Base-by-base conservation (phyloP, 2,797 vertebrate genomes). In the Pantherophis alleghaniensis region DNA sequence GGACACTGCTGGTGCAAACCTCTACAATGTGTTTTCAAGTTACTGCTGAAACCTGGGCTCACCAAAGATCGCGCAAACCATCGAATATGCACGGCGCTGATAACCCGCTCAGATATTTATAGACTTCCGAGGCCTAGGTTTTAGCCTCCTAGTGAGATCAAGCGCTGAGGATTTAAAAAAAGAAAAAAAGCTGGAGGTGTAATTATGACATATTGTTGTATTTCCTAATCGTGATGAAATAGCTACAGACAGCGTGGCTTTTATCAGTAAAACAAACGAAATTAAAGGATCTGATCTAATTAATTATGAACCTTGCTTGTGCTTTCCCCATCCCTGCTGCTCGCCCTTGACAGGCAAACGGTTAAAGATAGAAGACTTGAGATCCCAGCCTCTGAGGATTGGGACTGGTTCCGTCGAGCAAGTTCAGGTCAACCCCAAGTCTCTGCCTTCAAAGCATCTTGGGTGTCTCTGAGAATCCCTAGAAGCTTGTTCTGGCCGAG, bases 361-460 rank as follows among this genome's bases (percentile, higher is more conserved):
- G 96, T 93, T 96, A 96, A 96, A 97, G 95, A 97, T 90, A 94
- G 97, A 97, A 97, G 93, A 97, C 95, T 96, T 98, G 97, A 96
- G 89, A 98, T 97, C 95, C 95, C 93, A 97, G 95, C 95, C 96
- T 95, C 94, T 95, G 96, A 98, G 97, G 96, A 98, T 97, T 98
- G 98, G 96, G 97, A 97, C 97, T 97, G 96, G 97, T 98, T 98
- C 97, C 97, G 97, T 5, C 37, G 95, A 97, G 96, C 95, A 97
- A 95, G 97, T 97, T 97, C 97, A 97, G 98, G 97, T 98, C 98
- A 98, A 96, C 97, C 97, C 97, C 97, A 97, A 93, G 97, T 98
- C 97, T 97, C 97, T 97, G 96, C 96, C 97, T 98, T 98, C 98
- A 98, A 98, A 98, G 97, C 97, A 97, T 98, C 97, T 97, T 97